Conservation (phyloP, 2,113 vertebrate genomes). For the Cavia porcellus region DNA sequence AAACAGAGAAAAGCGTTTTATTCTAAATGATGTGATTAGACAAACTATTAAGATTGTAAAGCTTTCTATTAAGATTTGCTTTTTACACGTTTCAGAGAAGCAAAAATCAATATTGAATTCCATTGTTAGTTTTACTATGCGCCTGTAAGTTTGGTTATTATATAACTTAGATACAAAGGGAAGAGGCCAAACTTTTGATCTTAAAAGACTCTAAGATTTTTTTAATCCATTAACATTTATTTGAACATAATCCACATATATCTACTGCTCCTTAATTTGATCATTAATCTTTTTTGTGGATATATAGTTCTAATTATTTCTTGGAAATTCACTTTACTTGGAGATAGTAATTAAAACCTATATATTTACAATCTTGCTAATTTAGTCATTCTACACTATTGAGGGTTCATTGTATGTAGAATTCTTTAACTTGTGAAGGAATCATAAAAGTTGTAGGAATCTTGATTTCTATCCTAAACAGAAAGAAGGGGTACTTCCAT, state of each 20-base stretch:
- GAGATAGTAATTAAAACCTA: not conserved
- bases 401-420: not conserved
- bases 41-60: constrained; percentile 70
- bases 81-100: constrained; percentile 61
- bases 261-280: constrained; percentile 12
- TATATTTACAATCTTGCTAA: constrained; percentile 4
- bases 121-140: constrained; percentile 37
- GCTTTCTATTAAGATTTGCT: constrained; percentile 58
- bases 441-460: constrained; percentile 22
- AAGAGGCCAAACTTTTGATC: constrained; percentile 1
- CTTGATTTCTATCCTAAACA: not conserved
- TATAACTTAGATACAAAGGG: constrained; percentile 35
- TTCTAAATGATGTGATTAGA: constrained; percentile 73
- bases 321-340: constrained; percentile 7
- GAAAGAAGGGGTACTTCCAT: not conserved
- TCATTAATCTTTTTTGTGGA: constrained; percentile 5
- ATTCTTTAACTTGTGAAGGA: not conserved
- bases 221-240: constrained; percentile 33
- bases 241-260: constrained; percentile 29
- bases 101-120: constrained; percentile 63
- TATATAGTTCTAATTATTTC: not conserved
- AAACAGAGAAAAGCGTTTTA: constrained; percentile 55
- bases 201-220: constrained; percentile 45
- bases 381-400: constrained; percentile 1
- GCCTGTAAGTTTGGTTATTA: constrained; percentile 48